Conservation (phyloP, 92 coral and sea anemone genomes). For the Phymanthus crucifer region DNA sequence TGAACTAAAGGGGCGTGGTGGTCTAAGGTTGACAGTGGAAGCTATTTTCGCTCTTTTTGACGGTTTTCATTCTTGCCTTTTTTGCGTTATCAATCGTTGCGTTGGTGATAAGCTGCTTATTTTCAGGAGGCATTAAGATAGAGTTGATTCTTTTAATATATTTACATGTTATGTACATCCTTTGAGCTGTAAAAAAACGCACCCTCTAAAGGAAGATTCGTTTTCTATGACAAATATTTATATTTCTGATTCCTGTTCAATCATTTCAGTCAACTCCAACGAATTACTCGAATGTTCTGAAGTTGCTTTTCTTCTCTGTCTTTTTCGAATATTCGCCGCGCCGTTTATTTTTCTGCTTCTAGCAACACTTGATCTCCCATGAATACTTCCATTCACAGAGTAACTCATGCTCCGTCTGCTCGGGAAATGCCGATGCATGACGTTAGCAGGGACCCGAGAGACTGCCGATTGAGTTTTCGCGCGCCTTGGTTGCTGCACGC, state of each 20-base stretch:
- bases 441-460: constrained; percentile 64
- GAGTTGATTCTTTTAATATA: neutral
- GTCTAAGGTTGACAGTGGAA: no score
- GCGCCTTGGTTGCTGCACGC: constrained; percentile 88
- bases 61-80: no score
- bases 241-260: constrained; percentile 27
- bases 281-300: constrained; percentile 13
- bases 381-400: constrained; percentile 32
- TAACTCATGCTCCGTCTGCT: constrained; percentile 51
- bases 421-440: constrained; percentile 58
- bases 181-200: neutral
- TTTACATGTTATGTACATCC: constrained; percentile 2
- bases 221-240: neutral
- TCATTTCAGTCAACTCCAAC: constrained; percentile 21
- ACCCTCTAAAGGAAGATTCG: neutral
- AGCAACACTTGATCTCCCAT: constrained; percentile 22
- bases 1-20: no score
- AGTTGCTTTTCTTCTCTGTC: constrained; percentile 17
- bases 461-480: constrained; percentile 39
- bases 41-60: no score
- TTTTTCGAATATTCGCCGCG: constrained; percentile 18
- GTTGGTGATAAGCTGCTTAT: no score
- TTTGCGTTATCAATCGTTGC: no score
- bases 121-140: neutral
- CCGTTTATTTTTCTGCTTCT: constrained; percentile 17